Base-by-base conservation (phyloP, 2,113 vertebrate species). In the Cisticola juncidis region DNA sequence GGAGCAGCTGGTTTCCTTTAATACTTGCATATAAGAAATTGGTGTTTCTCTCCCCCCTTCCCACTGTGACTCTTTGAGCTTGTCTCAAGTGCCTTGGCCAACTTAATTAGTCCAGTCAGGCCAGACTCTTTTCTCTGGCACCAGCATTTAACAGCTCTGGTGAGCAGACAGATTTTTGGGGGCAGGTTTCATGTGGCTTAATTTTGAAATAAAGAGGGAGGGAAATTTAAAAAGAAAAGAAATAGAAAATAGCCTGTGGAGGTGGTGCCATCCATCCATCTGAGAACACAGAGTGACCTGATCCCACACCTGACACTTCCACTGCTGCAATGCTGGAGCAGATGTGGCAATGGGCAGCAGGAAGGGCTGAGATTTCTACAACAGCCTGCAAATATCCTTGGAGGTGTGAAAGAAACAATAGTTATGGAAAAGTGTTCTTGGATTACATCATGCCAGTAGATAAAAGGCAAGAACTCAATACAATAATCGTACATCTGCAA, bases 1-100 rank as follows among this genome's bases (percentile, higher is more conserved):
- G 44, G 73, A 93, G 60, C 69, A 86, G 81, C 66, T 79, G 70
- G 47, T 81, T 97, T 90, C 61, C 57, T 89, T 89, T 91, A 90
- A 85, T 71, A 81, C 0, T 2, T 65, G 38, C 22, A 51, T 33
- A 29, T 38, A 74, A 79, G 61, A 73, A 92, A 60, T 5, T 40
- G 62, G 62, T 74, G 18, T 84, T 87, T 44, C 58, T 91, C 36
- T 29, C 66, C 84, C 35, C n/a, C 84, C 72, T 87, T 81, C 57
- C 36, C 85, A 65, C 45, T 74, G 40, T 0, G 1, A 61, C 45
- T 79, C 53, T 89, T 51, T 60, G 40, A 88, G 90, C 50, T 88
- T 23, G 69, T 91, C 94, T 82, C 31, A 80, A 87, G 54, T 61
- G 70, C 54, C 48, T 76, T 61, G 58, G 53, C 45, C 90, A 92